phyloP scores from a whole-genome alignment of 2,888 invertebrate species.

The Aradus depressus region DNA sequence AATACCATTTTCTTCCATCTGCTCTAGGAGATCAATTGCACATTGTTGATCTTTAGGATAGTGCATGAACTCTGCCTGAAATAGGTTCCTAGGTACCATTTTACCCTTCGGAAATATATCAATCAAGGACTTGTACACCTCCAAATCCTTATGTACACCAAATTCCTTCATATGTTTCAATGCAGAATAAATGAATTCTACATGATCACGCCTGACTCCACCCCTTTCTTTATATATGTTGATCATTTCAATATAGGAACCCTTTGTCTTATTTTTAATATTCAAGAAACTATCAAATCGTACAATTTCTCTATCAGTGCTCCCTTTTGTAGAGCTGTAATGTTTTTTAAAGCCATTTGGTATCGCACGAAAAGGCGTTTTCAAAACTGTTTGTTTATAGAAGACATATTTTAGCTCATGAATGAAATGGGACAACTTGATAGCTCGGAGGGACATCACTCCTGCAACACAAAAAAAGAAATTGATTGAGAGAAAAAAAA shows the following conservation, averaged over 20 bases:
- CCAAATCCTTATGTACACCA: slow-evolving; percentile 75
- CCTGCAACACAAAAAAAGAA: too few relatives aligned
- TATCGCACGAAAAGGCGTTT: too few relatives aligned
- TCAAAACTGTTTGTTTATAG: too few relatives aligned
- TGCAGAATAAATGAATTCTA: slow-evolving; percentile 88
- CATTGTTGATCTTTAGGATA: slow-evolving; percentile 94
- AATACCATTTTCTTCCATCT: slow-evolving; percentile 88
- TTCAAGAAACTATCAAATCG: slow-evolving; percentile 30
- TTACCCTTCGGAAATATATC: slow-evolving; percentile 81
- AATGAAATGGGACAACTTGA: too few relatives aligned
- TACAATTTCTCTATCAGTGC: too few relatives aligned
- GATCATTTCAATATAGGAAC: slow-evolving; percentile 29
- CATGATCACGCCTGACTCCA: slow-evolving; percentile 67
- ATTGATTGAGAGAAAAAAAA: too few relatives aligned
- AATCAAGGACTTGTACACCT: slow-evolving; percentile 73
- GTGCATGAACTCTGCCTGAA: slow-evolving; percentile 84
- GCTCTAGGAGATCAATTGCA: slow-evolving; percentile 75
- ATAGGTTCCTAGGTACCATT: slow-evolving; percentile 67
- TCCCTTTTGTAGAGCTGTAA: too few relatives aligned
- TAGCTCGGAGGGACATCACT: too few relatives aligned
- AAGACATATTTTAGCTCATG: too few relatives aligned
- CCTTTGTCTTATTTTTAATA: slow-evolving; percentile 33
- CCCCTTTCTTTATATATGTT: slow-evolving; percentile 60
- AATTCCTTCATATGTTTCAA: slow-evolving; percentile 79
- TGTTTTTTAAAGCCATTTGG: too few relatives aligned